Evolutionary conservation across 2,797 vertebrate species (phyloP), one percentile per base, ranked within the genome.

Genomic region (Parauchenoglanis punctatus): DNA sequence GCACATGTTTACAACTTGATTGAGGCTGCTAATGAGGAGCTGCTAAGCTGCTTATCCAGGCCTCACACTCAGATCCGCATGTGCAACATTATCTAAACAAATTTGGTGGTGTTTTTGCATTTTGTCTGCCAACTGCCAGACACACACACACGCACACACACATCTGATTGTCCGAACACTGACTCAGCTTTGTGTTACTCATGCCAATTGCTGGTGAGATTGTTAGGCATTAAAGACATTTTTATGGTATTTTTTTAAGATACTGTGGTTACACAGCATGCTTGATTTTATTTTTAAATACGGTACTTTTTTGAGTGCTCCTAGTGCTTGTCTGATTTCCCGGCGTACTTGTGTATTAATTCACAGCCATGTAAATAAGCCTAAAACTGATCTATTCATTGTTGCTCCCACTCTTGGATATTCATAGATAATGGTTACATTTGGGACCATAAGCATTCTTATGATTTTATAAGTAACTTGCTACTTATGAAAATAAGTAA

Each of bases 41-140:
- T 31, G 31, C 44, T 58, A 56, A 46, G 59, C 72, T 83, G 59
- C 72, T 84, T 77, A 77, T 59, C 23, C 25, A 67, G 81, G 25
- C 12, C 67, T 31, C 46, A 52, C 15, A 52, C n/a, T 83, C 5
- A 0, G 4, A 83, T 52, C 81, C 25, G 28, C 17, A 18, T 67
- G 44, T 49, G 61, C 25, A 83, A 20, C 2, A 67, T 83, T 83
- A 83, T 65, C 40, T 49, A 83, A 83, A 67, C 81, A 83, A 83
- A 83, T 83, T 67, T 67, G 44, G 25, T 61, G 80, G 80, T 63
- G 17, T 81, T 46, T 81, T 81, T 81, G 80, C 80, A 81, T 46
- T 63, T 44, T 28, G 0, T 80, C 35, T 63, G 23, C 58, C 80
- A 61, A 82, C 54, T 23, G 54, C 56, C 77, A 61, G 31, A 46